Evolutionary conservation across 2,113 vertebrate species (phyloP), one percentile per base, ranked within the genome.

Genomic region (Jaculus jaculus): DNA sequence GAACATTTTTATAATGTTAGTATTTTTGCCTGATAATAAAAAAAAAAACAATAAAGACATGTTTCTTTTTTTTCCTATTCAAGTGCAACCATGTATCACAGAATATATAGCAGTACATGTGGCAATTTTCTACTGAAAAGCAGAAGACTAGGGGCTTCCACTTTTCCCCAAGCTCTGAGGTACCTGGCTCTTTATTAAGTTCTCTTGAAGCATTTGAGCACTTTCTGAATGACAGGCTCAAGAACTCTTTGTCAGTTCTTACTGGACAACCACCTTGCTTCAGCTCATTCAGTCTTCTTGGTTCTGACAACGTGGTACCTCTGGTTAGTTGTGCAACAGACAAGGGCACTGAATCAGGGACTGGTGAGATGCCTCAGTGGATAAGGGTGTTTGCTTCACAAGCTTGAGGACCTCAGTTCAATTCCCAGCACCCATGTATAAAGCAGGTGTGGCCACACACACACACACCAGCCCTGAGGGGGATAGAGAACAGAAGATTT

Each of bases 11-110:
- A 60, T 58, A 69, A 68, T 37, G 2, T 20, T 73, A n/a, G 32
- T 86, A 30, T 83, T 85, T 79, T 83, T 84, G n/a, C 66, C 18
- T 92, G 23, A 89, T 10, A 84, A 79, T 94, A 73, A 93, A 93
- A 93, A 92, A 32, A 39, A 81, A 74, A 24, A 60, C 28, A 20
- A 8, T 47, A 47, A 81, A 74, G 20, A 60, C 28, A 20, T 6
- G 54, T 54, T 54, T 54, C n/a, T n/a, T 54, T 54, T 54, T 28
- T 87, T 94, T 91, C 58, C 37, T 37, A 47, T 68, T 84, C 20
- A 79, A 80, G 42, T 34, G 28, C 4, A 91, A 69, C 21, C 71
- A 23, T 16, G 26, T 89, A 54, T 66, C 61, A 39, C 79, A 89
- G 15, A 23, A 6, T 24, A 37, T 61, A 65, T 61, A 23, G 28